Evolutionary conservation across 2,888 invertebrate genomes (phyloP), one percentile per base, ranked within the genome.

Genomic region (Amblyjoppa proteus): DNA sequence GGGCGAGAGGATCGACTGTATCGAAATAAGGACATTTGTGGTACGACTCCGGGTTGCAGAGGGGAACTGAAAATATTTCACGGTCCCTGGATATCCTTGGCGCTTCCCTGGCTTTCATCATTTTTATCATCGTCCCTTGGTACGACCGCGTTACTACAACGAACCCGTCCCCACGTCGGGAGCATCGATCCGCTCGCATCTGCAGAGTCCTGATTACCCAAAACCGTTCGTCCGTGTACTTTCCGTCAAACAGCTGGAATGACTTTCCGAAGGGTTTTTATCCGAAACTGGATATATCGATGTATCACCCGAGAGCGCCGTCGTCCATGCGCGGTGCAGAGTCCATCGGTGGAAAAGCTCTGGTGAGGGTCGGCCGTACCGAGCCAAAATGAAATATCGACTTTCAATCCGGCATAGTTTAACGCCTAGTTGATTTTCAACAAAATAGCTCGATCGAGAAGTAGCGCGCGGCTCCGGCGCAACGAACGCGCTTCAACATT

Each of bases 401-500:
- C 89, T 91, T 91, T 91, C 90, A 91, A 91, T 91, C 91, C 87
- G 88, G 88, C 89, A 89, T 90, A 91, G 91, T 89, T 91, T 90
- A 90, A 91, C 91, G 90, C 90, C 89, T 89, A 89, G 89, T 88
- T 90, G 91, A 91, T 91, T 90, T 90, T 88, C 85, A 89, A 90
- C 90, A 89, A 90, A 91, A 91, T 90, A 89, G 89, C 88, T 82
- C 81, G 88, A 84, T 88, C 84, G 87, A 81, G 77, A 56, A 84
- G 74, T 81, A 70, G 56, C 34, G 81, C 51, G 84, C 20, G 61
- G 76, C 74, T 64, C 41, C 68, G 81, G 76, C 71, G 56, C 69
- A 82, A 81, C 76, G 71, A 81, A 75, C 69, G 85, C 83, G 78
- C 83, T 85, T 85, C 83, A 83, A 81, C 81, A 75, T 83, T 86